Evolutionary conservation across 1,140 invertebrate genomes (phyloP).

Genomic region (Drosophila suzukii): DNA sequence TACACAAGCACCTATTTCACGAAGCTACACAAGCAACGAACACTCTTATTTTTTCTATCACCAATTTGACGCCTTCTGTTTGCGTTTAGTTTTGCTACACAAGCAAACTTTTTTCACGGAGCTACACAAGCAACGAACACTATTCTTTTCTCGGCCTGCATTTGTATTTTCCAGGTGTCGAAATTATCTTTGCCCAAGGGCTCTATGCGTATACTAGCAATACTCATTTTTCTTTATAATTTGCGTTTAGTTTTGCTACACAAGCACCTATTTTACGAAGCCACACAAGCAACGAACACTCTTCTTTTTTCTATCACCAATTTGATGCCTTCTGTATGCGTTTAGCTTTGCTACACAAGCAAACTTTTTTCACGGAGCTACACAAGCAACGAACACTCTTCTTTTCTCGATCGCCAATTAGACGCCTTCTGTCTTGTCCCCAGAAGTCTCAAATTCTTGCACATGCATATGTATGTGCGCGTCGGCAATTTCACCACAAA

Average conservation of each 20-base stretch:
- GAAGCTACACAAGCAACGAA: no score
- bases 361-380: background rate
- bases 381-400: conserved; percentile 2
- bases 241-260: conserved; percentile 5
- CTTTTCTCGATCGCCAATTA: background rate
- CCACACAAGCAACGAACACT: conserved; percentile 6
- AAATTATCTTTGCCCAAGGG: conserved; percentile 1
- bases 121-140: no score
- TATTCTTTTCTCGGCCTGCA: no score
- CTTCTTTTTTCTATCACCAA: background rate
- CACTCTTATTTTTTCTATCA: no score
- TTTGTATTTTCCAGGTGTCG: conserved; percentile 5
- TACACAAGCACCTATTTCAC: no score
- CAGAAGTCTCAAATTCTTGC: conserved; percentile 1
- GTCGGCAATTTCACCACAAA: conserved; percentile 2
- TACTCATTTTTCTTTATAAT: conserved; percentile 1
- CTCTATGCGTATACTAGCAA: conserved; percentile 5
- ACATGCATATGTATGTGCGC: conserved; percentile 3
- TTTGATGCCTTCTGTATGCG: no score
- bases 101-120: no score
- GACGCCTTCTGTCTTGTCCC: background rate
- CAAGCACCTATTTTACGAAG: conserved; percentile 1
- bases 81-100: no score
- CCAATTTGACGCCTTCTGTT: no score
- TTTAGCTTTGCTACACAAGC: conserved; percentile 3